Evolutionary conservation across 2,888 invertebrate genomes (phyloP), one percentile per base, ranked within the genome.

Genomic region (Patella depressa): DNA sequence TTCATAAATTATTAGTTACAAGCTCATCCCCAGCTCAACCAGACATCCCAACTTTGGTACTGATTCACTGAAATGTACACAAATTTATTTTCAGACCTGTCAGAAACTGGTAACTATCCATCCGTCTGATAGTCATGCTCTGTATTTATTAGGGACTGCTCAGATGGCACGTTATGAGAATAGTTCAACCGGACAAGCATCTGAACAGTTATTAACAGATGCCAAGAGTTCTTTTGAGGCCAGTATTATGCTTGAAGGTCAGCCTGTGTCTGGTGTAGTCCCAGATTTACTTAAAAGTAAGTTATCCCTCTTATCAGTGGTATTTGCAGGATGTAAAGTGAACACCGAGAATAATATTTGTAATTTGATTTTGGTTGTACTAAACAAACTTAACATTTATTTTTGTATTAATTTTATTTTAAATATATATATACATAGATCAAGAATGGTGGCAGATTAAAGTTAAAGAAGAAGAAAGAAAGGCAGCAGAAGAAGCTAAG

Each of bases 391-490:
- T 45, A 45, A 45, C 45, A 45, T 45, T 34, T 34, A 34, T 34
- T 34, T 34, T 34, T 34, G 34, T 34, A 34, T 45, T 55, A 53
- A 29, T 5, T 54, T 19, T 12, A 53, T 70, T 70, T 45, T 70
- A 45, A 53, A 65, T 19, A 76, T 72, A 75, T 69, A 34, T 75
- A 69, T 76, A 19, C 74, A 12, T 70, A 89, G 89, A 79, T 55
- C 90, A 90, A 81, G 81, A 85, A 74, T 91, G 91, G 91, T 91
- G 88, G 88, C 85, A 87, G 70, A 86, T 87, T 14, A 86, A 84
- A 75, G 72, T 84, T 12, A 86, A 87, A 75, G 83, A 80, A 71
- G 88, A 88, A 73, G 87, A 85, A 71, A 85, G 85, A 77, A 84
- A 85, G 78, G 85, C 84, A 76, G 86, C 84, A 55, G 85, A 81